Evolutionary conservation across 2,113 vertebrate species (phyloP).

Genomic region (Gadus chalcogrammus): DNA sequence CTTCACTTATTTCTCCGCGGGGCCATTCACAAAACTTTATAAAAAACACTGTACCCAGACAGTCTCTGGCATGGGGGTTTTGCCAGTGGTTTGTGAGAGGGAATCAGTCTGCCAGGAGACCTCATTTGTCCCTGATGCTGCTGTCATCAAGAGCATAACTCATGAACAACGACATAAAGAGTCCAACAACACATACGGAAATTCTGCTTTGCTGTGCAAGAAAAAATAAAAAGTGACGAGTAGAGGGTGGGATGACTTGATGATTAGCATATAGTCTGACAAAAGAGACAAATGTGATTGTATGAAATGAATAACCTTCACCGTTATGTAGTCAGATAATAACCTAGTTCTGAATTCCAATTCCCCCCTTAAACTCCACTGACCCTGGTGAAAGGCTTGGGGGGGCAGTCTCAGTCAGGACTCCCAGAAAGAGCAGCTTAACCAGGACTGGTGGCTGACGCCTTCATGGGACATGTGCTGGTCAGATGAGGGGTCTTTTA

Average conservation of each 20-base stretch:
- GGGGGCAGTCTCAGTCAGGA: too few species aligned
- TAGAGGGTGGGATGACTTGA: constrained; percentile 16
- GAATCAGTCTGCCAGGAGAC: constrained; percentile 29
- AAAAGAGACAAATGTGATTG: constrained; percentile 20
- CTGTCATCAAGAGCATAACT: constrained; percentile 33
- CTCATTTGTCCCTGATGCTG: constrained; percentile 35
- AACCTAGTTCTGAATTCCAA: constrained; percentile 42
- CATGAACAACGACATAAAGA: constrained; percentile 23
- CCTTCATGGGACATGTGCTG: too few species aligned
- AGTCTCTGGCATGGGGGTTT: constrained; percentile 18
- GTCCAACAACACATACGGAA: constrained; percentile 12
- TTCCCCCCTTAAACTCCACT: constrained; percentile 26
- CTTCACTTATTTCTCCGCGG: constrained; percentile 1
- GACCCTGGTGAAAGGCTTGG: too few species aligned
- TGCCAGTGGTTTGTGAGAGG: constrained; percentile 42
- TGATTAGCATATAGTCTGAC: too few species aligned
- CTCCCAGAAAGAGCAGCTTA: too few species aligned
- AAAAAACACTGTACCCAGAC: constrained; percentile 26
- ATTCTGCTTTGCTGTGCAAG: too few species aligned
- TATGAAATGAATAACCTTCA: constrained; percentile 27
- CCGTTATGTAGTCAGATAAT: constrained; percentile 30
- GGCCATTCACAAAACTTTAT: background rate
- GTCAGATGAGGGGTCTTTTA: background rate
- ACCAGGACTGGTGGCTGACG: too few species aligned
- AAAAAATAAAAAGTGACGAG: constrained; percentile 9